Evolutionary conservation across 2,113 vertebrate species (phyloP).

Genomic region (Elanoides forficatus): DNA sequence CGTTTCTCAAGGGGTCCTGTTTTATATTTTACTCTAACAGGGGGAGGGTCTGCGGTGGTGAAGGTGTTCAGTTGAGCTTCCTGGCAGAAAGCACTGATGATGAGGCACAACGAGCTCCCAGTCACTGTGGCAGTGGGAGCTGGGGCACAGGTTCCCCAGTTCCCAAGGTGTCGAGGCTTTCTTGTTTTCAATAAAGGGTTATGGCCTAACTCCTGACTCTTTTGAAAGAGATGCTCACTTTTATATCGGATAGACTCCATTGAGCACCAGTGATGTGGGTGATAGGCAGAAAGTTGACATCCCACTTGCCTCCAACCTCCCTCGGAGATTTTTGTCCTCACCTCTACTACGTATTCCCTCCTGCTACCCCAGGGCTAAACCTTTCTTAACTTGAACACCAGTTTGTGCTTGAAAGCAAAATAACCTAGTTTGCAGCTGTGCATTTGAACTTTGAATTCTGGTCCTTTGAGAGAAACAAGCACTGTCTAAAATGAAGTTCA

Average conservation of each 20-base stretch:
- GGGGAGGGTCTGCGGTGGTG: not conserved
- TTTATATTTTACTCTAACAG: not conserved
- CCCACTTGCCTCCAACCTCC: not conserved
- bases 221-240: not conserved
- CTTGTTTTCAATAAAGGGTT: not conserved
- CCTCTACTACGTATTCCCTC: not conserved
- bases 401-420: not conserved
- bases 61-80: not conserved
- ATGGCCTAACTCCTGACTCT: not conserved
- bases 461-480: not conserved
- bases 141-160: not conserved
- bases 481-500: not conserved
- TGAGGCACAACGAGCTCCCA: fast-evolving
- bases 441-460: not conserved
- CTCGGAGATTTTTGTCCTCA: not conserved
- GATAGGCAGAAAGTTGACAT: not conserved
- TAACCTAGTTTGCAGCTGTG: not conserved
- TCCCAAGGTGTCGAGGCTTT: not conserved
- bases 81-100: not conserved
- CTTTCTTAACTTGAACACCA: not conserved
- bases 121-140: not conserved
- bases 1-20: not conserved
- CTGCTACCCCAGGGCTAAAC: not conserved
- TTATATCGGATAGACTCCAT: not conserved
- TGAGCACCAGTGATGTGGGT: fast-evolving